phyloP scores from a whole-genome alignment of 2,888 invertebrate genomes.

The Bombylius major region DNA sequence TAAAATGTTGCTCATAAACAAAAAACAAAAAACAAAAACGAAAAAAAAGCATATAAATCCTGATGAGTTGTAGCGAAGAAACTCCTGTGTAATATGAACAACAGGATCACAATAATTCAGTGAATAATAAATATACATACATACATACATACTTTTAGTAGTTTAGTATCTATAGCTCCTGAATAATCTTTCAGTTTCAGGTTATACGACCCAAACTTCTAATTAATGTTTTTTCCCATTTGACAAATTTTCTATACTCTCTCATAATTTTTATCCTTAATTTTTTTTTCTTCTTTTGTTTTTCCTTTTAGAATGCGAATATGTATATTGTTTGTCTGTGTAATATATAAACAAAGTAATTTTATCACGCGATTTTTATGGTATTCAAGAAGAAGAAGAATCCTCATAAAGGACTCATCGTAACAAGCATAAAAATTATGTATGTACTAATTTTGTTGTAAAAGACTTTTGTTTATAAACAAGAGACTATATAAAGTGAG shows the following conservation, averaged over 20 bases:
- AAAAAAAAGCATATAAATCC: too few relatives aligned
- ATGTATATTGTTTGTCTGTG: neutral
- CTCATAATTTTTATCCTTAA: neutral
- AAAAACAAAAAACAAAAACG: too few relatives aligned
- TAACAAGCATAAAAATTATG: neutral
- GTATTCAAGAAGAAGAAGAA: neutral
- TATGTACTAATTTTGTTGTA: too few relatives aligned
- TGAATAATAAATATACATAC: neutral
- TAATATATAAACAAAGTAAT: neutral
- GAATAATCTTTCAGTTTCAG: neutral
- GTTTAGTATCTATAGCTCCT: conserved; percentile 13
- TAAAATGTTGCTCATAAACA: too few relatives aligned
- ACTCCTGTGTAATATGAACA: too few relatives aligned
- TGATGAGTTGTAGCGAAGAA: too few relatives aligned
- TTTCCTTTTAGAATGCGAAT: neutral
- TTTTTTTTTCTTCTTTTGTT: neutral
- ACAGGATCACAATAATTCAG: too few relatives aligned
- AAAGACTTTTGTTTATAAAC: neutral
- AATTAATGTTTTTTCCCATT: conserved; percentile 22
- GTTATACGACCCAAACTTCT: conserved; percentile 21
- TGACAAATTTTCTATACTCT: conserved; percentile 17
- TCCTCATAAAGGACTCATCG: neutral
- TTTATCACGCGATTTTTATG: conserved; percentile 19
- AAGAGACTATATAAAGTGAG: neutral
- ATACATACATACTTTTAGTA: conserved; percentile 12